These are phyloP conservation scores for Malacoraja senta DNA, from an alignment of 2,797 vertebrate genomes.

Conservation along the genomic window DNA sequence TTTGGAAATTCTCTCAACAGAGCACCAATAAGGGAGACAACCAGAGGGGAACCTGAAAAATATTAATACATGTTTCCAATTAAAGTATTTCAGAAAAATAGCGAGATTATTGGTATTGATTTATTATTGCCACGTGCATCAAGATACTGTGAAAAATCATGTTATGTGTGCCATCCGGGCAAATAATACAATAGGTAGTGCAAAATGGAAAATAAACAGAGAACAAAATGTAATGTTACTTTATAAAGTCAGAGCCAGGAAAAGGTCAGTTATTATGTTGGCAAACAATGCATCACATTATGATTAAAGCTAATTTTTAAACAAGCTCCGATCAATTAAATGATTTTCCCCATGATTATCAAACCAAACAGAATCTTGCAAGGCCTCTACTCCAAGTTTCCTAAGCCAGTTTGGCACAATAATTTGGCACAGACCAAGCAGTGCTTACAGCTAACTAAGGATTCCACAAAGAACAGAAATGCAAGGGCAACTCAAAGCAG, in stretches of 20 bases:
- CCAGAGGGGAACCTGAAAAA: slow-evolving; percentile 80
- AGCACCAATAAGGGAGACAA: slow-evolving; percentile 88
- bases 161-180: too few relatives aligned
- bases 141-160: too few relatives aligned
- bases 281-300: background rate
- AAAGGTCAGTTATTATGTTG: background rate
- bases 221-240: background rate
- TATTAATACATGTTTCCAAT: background rate
- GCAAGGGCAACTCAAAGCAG: too few relatives aligned
- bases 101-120: background rate
- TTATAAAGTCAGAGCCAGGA: background rate
- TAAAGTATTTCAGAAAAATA: background rate
- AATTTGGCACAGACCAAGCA: too few relatives aligned
- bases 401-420: too few relatives aligned
- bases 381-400: too few relatives aligned
- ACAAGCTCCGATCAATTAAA: background rate
- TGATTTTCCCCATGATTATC: background rate
- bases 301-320: background rate
- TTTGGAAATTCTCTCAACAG: slow-evolving; percentile 83
- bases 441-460: too few relatives aligned
- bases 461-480: too few relatives aligned
- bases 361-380: background rate
- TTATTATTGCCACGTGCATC: too few relatives aligned
- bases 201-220: too few relatives aligned
- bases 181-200: too few relatives aligned